A percentile compares a stretch with the other conserved stretches of the same genome.
These are phyloP conservation scores for Drosophila yakuba DNA, from an alignment of 1,140 invertebrate species.

Conservation along the genomic window DNA sequence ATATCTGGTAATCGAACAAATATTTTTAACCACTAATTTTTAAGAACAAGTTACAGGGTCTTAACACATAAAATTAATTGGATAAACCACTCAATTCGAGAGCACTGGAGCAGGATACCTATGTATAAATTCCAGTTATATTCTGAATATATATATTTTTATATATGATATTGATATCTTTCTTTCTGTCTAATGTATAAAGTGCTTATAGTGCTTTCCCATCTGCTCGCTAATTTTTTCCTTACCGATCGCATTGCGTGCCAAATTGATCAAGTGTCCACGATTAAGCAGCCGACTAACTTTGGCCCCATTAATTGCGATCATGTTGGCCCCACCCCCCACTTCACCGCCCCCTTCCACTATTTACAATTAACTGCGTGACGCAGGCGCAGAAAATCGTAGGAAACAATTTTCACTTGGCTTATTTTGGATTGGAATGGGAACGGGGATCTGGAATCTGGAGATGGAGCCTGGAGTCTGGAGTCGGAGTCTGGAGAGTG, in stretches of 20 bases:
- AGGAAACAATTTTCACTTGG: slow-evolving; percentile 42
- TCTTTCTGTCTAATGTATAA: no score
- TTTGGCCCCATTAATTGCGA: slow-evolving; percentile 68
- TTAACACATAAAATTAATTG: no score
- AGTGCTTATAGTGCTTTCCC: no score
- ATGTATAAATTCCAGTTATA: no score
- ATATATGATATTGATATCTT: no score
- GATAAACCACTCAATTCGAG: no score
- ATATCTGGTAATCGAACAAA: no score
- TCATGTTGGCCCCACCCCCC: slow-evolving; percentile 56
- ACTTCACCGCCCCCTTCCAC: slow-evolving; percentile 1
- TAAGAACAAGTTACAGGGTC: no score
- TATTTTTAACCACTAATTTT: no score
- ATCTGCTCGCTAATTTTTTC: neutral
- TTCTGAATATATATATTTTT: no score
- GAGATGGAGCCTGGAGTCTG: neutral
- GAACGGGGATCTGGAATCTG: neutral
- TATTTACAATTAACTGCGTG: slow-evolving; percentile 68
- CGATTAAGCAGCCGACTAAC: slow-evolving; percentile 36
- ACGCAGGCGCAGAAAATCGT: slow-evolving; percentile 39
- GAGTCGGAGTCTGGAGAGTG: neutral
- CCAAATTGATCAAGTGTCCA: slow-evolving; percentile 61
- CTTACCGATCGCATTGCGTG: slow-evolving; percentile 35
- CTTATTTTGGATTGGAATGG: slow-evolving; percentile 20
- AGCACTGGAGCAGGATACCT: no score